Base-by-base conservation (phyloP, 1,140 invertebrate species). In the Pogonus chalceus region DNA sequence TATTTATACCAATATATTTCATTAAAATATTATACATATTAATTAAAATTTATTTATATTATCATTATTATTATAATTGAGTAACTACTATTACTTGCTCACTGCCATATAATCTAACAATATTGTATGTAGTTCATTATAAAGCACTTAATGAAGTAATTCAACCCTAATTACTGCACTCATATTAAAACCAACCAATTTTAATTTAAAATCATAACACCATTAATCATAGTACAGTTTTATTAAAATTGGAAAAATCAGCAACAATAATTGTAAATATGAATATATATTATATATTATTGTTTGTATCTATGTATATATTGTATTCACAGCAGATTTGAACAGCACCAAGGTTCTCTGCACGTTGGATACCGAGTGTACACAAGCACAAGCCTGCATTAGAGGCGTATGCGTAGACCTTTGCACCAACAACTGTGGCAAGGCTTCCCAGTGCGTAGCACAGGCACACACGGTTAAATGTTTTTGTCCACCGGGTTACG, bases 291-390 rank as follows among this genome's bases (percentile, higher is more conserved):
- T n/a, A n/a, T n/a, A 60, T 60, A 63, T 62, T 66, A 20, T 35
- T 61, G 55, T 65, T 58, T 60, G 51, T 65, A 61, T 60, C 49
- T 69, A 57, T 68, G 62, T 70, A 66, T 68, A 67, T 74, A 69
- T 73, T 74, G 56, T 70, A 72, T 72, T 66, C 72, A 70, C 75
- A 77, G 72, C 69, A 65, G 65, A 62, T 57, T 43, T 43, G 37
- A 70, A 67, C 62, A 65, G 69, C 65, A 69, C 67, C 60, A 65
- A 69, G 59, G 65, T 70, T 65, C 69, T 64, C 63, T 81, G 79
- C 76, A 75, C 74, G 61, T 70, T 70, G 66, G 74, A 85, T 69
- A 72, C 75, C 62, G 79, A 86, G 62, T 87, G 84, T 73, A 76
- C 74, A 63, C 75, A 79, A 61, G 73, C 72, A 68, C 72, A 80